phyloP scores from a whole-genome alignment of 1,140 invertebrate species.

The Vanessa tameamea region DNA sequence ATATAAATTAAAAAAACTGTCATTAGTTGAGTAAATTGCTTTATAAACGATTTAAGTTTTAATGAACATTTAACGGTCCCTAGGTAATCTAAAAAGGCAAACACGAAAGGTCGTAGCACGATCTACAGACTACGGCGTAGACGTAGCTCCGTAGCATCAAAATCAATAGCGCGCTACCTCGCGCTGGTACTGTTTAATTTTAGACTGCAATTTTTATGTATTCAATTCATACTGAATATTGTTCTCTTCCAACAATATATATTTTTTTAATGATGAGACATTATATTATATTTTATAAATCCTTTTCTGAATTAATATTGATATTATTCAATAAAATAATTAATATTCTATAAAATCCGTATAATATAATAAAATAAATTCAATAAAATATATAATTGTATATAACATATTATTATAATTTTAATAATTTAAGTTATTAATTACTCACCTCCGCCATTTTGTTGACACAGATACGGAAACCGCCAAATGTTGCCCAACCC shows the following conservation, averaged over 20 bases:
- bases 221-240: neutral
- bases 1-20: neutral
- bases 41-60: neutral
- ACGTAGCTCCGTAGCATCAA: slow-evolving; percentile 37
- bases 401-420: neutral
- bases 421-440: neutral
- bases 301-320: neutral
- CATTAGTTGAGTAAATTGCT: no score
- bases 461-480: slow-evolving; percentile 96
- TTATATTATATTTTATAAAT: neutral
- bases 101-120: slow-evolving; percentile 15
- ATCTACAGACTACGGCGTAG: slow-evolving; percentile 38
- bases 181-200: slow-evolving; percentile 26
- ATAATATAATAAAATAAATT: no score
- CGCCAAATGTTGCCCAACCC: slow-evolving; percentile 97
- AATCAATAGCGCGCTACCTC: slow-evolving; percentile 30
- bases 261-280: no score
- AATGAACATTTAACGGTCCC: neutral
- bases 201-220: neutral
- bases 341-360: no score
- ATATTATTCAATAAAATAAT: no score
- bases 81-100: slow-evolving; percentile 3
- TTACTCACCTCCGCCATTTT: slow-evolving; percentile 94
- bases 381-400: neutral
- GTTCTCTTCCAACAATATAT: neutral